Conservation (phyloP, 37 sponge, comb jelly and placozoan species). For the Lycopodina hypogea region DNA sequence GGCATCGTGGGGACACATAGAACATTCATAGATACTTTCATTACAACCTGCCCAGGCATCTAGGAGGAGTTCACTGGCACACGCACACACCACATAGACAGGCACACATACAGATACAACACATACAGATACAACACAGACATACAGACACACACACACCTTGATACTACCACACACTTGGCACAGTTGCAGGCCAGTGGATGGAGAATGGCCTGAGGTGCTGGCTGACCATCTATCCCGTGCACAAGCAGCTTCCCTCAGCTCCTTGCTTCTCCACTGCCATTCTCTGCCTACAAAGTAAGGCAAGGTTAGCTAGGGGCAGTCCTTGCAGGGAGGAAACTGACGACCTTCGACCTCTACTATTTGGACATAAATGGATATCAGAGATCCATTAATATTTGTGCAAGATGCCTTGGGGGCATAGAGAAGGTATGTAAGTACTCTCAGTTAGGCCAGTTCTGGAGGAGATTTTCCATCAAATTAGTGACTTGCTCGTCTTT, state of each 20-base stretch:
- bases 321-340: constrained; percentile 23
- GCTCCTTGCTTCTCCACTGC: constrained; percentile 20
- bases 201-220: constrained; percentile 14
- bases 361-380: background rate
- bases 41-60: no score
- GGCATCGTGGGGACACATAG: no score
- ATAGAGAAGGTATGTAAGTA: constrained; percentile 16
- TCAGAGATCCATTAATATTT: constrained; percentile 26
- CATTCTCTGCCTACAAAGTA: constrained; percentile 17
- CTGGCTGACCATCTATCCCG: constrained; percentile 20
- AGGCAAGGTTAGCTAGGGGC: background rate
- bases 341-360: constrained; percentile 1
- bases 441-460: constrained; percentile 5
- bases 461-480: background rate
- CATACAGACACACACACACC: background rate
- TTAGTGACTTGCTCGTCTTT: background rate
- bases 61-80: background rate
- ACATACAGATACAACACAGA: background rate
- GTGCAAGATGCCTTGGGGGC: constrained; percentile 1
- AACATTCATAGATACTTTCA: no score
- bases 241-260: constrained; percentile 4
- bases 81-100: constrained; percentile 1
- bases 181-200: constrained; percentile 8
- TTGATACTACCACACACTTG: background rate
- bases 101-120: background rate